These are phyloP conservation scores for Porites rus DNA, from an alignment of 92 coral and sea anemone genomes.

Conservation along the genomic window DNA sequence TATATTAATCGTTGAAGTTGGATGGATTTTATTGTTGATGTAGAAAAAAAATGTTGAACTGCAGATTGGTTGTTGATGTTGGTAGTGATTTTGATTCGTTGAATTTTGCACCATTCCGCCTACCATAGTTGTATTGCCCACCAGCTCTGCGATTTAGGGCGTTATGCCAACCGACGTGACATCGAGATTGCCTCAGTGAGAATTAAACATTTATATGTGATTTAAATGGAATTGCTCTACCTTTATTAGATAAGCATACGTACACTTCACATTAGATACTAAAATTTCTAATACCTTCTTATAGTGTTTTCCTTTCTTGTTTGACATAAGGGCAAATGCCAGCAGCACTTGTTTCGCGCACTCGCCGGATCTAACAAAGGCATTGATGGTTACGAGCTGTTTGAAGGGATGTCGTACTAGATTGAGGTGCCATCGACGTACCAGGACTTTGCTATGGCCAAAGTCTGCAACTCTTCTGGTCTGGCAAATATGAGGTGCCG, in stretches of 20 bases:
- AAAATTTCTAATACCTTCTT: slow-evolving; percentile 40
- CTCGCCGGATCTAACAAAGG: slow-evolving; percentile 58
- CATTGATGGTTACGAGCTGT: slow-evolving; percentile 48
- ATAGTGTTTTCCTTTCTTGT: slow-evolving; percentile 46
- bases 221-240: neutral
- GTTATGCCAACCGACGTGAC: slow-evolving; percentile 44
- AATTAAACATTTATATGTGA: neutral
- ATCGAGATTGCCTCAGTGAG: too few relatives aligned
- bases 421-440: slow-evolving; percentile 66
- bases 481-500: slow-evolving; percentile 57
- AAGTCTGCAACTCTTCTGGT: slow-evolving; percentile 26
- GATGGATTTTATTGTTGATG: too few relatives aligned
- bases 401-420: neutral
- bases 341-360: slow-evolving; percentile 65
- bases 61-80: too few relatives aligned
- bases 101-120: too few relatives aligned
- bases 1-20: too few relatives aligned
- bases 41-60: too few relatives aligned
- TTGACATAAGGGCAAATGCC: slow-evolving; percentile 1
- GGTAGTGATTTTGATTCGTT: too few relatives aligned
- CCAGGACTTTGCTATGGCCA: slow-evolving; percentile 20
- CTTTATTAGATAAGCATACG: neutral
- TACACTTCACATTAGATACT: too few relatives aligned
- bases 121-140: too few relatives aligned
- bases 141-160: slow-evolving; percentile 25